phyloP scores from a whole-genome alignment of 2,113 vertebrate species.

The Furnarius figulus region DNA sequence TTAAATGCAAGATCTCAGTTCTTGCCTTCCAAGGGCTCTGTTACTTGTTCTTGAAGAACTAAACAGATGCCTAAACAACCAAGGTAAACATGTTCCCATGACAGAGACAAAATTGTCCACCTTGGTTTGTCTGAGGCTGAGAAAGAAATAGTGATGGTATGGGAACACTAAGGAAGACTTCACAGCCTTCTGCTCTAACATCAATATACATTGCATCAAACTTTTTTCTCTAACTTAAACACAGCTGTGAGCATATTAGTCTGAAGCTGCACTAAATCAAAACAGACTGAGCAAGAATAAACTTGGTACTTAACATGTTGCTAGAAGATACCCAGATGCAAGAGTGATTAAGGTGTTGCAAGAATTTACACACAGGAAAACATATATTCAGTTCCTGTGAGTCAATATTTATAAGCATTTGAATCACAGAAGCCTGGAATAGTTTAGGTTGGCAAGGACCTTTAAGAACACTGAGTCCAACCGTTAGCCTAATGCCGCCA shows the following conservation, averaged over 20 bases:
- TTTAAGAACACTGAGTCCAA: background rate
- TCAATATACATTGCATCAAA: background rate
- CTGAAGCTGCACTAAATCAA: background rate
- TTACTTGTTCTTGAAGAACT: background rate
- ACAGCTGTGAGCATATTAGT: constrained; percentile 26
- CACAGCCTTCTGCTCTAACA: background rate
- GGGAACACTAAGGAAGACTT: background rate
- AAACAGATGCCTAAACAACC: background rate
- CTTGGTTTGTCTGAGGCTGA: background rate
- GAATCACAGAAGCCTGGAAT: background rate
- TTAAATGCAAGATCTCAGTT: background rate
- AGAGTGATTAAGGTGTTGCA: background rate
- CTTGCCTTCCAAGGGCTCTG: background rate
- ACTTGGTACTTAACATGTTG: background rate
- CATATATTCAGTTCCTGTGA: background rate
- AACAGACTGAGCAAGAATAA: constrained; percentile 28
- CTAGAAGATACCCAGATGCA: constrained; percentile 13
- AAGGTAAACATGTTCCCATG: background rate
- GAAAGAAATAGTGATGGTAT: background rate
- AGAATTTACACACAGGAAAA: background rate
- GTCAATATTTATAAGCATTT: background rate
- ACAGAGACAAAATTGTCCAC: background rate
- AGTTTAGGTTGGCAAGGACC: background rate
- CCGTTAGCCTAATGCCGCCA: background rate
- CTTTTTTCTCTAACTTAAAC: background rate